Conservation (phyloP, 2,888 invertebrate species). For the Macrophya annulata region DNA sequence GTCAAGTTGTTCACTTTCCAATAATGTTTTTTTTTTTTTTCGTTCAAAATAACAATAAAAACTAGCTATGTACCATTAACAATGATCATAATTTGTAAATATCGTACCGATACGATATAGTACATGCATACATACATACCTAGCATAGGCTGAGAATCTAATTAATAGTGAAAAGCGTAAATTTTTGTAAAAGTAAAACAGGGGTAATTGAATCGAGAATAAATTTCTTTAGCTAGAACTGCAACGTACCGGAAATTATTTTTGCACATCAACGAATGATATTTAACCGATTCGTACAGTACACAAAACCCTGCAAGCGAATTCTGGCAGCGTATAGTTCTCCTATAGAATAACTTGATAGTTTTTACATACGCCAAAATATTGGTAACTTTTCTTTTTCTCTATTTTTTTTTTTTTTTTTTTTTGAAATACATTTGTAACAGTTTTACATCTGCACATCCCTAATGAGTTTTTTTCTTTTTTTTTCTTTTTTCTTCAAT, state of each 20-base stretch:
- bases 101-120: no score
- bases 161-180: neutral
- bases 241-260: neutral
- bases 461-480: neutral
- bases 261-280: neutral
- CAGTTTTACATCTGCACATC: no score
- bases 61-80: no score
- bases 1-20: no score
- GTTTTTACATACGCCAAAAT: neutral
- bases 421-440: neutral
- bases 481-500: neutral
- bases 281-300: neutral
- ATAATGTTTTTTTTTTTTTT: no score
- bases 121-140: no score
- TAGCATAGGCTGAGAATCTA: no score
- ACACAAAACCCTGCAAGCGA: neutral
- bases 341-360: neutral
- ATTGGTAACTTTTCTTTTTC: neutral
- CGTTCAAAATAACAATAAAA: no score
- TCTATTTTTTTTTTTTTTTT: neutral
- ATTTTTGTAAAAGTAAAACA: neutral
- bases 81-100: no score
- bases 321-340: neutral
- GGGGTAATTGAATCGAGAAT: neutral
- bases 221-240: neutral